Evolutionary conservation across 2,113 vertebrate genomes (phyloP).

Genomic region (Myotis yumanensis): DNA sequence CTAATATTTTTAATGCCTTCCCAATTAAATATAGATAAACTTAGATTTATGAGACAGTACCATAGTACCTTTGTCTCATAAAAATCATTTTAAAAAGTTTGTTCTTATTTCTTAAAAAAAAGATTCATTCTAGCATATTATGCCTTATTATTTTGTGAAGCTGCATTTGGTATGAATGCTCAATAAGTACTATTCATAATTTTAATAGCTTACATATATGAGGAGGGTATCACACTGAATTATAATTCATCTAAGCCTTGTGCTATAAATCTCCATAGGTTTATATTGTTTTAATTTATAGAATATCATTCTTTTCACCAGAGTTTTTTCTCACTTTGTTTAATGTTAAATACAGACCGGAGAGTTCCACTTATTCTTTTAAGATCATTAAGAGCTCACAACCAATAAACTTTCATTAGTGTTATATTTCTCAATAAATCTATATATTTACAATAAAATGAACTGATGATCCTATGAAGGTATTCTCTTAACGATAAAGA

Average conservation of each 20-base stretch:
- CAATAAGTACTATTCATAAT: neutral
- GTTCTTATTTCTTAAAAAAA: neutral
- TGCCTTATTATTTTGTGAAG: conserved; percentile 28
- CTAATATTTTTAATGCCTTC: neutral
- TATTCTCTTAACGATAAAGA: neutral
- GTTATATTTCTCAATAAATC: conserved; percentile 12
- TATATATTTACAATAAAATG: neutral
- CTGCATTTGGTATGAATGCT: neutral
- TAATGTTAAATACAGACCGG: neutral
- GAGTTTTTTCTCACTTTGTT: neutral
- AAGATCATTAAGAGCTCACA: neutral
- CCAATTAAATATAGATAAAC: neutral
- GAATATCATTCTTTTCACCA: neutral
- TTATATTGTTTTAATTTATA: neutral
- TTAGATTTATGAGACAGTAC: neutral
- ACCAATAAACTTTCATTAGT: neutral
- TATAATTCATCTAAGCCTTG: neutral
- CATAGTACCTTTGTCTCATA: neutral
- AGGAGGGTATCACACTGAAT: neutral
- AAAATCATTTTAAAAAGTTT: neutral
- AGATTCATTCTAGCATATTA: neutral
- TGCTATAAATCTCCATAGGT: neutral
- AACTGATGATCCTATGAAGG: neutral
- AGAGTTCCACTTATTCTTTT: neutral
- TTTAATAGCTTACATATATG: neutral